Base-by-base conservation (phyloP, 2,797 vertebrate genomes). In the Anolis apletophallus region DNA sequence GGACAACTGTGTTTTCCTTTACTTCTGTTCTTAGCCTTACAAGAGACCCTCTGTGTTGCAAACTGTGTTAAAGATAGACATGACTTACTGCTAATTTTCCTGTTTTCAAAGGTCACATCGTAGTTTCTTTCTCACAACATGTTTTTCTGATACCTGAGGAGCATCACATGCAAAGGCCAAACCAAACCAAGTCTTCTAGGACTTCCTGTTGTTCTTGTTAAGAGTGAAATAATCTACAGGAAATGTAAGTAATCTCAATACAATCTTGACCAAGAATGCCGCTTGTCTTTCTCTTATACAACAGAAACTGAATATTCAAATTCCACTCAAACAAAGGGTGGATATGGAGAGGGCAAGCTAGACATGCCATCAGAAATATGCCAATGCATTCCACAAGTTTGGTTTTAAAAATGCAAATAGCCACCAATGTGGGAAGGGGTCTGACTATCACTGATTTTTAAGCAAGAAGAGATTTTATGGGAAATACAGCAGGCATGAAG, bases 11-110 rank as follows among this genome's bases (percentile, higher is more conserved):
- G 17, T 81, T 64, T 81, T 54, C 40, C 55, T 74, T 81, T 54
- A 26, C 11, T 72, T 77, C 67, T 54, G n/a, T 74, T 86, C 69
- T 75, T 40, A 55, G 23, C 32, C 57, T 74, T 67, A 67, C 10
- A 3, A 86, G 57, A 14, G 57, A 72, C 77, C 71, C 40, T 26
- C 21, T 16, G 40, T 80, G 55, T 73, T 80, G 55, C 46, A 80
- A 80, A 86, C 69, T 52, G 69, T 73, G 77, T 46, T 73, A 73
- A 80, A 74, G 68, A 36, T 57, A 86, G 77, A 72, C 46, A 64
- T 7, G 40, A 23, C n/a, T 34, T 73, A 12, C 23, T 61, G 61
- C 55, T 86, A 74, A 80, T 52, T 34, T 86, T 34, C 57, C 40
- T 54, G 50, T 81, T 64, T 86, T 46, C 78, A 64, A 52, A 80